Conservation (phyloP, 2,888 invertebrate species). For the Autographa gamma region DNA sequence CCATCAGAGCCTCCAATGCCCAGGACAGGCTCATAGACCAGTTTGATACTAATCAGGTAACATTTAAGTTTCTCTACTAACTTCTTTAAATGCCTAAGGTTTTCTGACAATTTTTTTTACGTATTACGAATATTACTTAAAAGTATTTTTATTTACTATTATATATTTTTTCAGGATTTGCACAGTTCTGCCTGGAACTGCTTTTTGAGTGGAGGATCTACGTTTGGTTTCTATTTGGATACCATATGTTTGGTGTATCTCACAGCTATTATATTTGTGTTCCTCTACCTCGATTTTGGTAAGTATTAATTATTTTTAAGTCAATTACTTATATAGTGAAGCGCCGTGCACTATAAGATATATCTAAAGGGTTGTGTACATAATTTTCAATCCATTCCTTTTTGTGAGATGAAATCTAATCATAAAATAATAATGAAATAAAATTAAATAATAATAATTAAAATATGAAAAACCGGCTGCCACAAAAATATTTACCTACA, state of each 20-base stretch:
- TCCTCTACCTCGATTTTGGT: slow-evolving; percentile 87
- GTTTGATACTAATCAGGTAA: slow-evolving; percentile 89
- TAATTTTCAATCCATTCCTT: too few relatives aligned
- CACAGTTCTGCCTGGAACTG: slow-evolving; percentile 92
- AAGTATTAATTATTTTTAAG: slow-evolving; percentile 46
- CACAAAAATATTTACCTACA: too few relatives aligned
- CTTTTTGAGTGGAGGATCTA: slow-evolving; percentile 89
- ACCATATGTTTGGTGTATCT: slow-evolving; percentile 90
- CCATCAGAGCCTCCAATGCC: slow-evolving; percentile 92
- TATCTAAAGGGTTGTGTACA: too few relatives aligned
- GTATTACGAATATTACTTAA: too few relatives aligned
- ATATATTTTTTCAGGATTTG: slow-evolving; percentile 83
- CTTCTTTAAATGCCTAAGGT: too few relatives aligned
- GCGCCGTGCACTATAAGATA: too few relatives aligned
- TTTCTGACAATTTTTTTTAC: too few relatives aligned
- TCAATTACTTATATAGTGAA: too few relatives aligned
- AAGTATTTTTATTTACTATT: slow-evolving; percentile 6
- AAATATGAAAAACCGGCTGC: too few relatives aligned
- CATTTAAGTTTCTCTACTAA: background rate
- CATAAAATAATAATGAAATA: too few relatives aligned
- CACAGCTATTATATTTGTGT: slow-evolving; percentile 90
- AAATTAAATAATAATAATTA: too few relatives aligned
- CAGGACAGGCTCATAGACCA: slow-evolving; percentile 90
- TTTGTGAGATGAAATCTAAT: too few relatives aligned
- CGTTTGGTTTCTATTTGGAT: slow-evolving; percentile 91